Conservation (phyloP, 2,113 vertebrate genomes). For the Heptranchias perlo region DNA sequence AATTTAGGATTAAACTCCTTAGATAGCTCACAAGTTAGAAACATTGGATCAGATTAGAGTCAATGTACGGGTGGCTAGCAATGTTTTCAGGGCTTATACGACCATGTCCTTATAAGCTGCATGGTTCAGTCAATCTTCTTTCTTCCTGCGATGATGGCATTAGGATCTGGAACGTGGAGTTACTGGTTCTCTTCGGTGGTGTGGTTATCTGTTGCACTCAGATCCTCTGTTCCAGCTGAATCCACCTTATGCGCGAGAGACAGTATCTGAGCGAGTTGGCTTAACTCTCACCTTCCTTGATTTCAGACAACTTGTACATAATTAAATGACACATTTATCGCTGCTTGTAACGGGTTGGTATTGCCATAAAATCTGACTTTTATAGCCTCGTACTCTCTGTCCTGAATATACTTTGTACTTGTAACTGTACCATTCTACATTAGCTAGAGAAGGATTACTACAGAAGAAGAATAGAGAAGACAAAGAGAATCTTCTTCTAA, state of each 20-base stretch:
- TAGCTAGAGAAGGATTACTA: no score
- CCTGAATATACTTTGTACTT: not conserved
- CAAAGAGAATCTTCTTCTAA: no score
- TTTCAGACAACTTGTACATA: not conserved
- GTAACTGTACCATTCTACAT: no score
- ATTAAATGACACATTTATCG: not conserved
- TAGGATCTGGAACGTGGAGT: not conserved
- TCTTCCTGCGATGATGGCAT: not conserved
- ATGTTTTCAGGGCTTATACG: not conserved
- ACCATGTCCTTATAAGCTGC: not conserved
- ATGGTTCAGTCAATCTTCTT: not conserved
- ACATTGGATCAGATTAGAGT: not conserved
- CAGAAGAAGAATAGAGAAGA: no score
- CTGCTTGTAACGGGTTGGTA: not conserved
- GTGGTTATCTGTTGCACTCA: no score
- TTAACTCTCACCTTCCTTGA: not conserved
- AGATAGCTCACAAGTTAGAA: not conserved
- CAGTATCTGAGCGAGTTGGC: not conserved
- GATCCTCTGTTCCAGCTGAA: no score
- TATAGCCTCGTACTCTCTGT: not conserved
- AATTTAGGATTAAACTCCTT: not conserved
- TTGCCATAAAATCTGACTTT: not conserved
- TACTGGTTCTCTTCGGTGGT: not conserved
- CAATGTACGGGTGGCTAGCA: not conserved
- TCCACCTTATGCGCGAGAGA: not conserved